Base-by-base conservation (phyloP, 1,140 invertebrate species). In the Lepidurus couesii region DNA sequence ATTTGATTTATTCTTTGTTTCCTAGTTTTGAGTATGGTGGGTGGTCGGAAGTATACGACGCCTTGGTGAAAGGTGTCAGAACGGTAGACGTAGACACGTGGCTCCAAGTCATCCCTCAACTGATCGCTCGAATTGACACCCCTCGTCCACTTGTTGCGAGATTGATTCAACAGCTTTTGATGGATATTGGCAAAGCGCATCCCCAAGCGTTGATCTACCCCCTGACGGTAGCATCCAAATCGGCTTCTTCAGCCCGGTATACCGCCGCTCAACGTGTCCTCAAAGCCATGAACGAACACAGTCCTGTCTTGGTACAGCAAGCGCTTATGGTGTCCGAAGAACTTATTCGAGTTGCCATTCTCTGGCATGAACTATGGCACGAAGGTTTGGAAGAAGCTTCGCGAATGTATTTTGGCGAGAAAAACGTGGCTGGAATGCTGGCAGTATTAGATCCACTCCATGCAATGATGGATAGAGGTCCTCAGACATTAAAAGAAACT, bases 321-420 rank as follows among this genome's bases (percentile, higher is more conserved):
- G 97, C 96, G 0, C 90, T 95, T 81, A 92, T 91, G 87, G 91
- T 91, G 80, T 97, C 95, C 80, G 97, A 99, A 82, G 98, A 99
- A 85, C 86, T 99, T 34, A 99, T 99, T 76, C 88, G 98, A 78
- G 97, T 99, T 0, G 97, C 98, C 7, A 99, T 99, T 79, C 86
- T 99, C 1, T 99, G 98, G 98, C 98, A 99, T 85, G 98, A 99
- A 85, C 91, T 98, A 80, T 99, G 98, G 98, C 95, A 99, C 84
- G 97, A 99, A 85, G 97, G 96, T 0, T 84, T 99, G 9, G 98
- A 99, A 85, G 98, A 99, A 87, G 97, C 98, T 0, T 98, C 95
- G 13, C 86, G 94, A 80, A 88, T 98, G 7, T 99, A 98, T 84
- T 99, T 99, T 85, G 97, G 96, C 0, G 97, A 99, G 84, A 89